A percentile compares a stretch with the other conserved stretches of the same genome.
phyloP scores from a whole-genome alignment of 2,888 invertebrate species.

The Lymantria dispar region DNA sequence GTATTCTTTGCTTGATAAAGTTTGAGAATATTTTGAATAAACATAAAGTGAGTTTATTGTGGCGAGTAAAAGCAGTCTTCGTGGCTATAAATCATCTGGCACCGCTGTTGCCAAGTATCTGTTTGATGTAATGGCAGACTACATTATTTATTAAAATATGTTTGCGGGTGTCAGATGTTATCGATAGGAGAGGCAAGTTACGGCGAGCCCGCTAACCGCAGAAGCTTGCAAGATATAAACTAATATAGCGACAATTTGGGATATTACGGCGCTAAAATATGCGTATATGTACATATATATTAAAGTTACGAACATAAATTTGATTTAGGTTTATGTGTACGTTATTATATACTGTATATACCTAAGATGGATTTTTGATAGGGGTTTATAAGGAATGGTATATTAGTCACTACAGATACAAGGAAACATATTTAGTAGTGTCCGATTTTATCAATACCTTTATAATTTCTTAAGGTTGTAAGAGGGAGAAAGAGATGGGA shows the following conservation, averaged over 20 bases:
- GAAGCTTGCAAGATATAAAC: conserved; percentile 18
- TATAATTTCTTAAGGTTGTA: too few relatives aligned
- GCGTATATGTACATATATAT: neutral
- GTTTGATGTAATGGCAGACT: conserved; percentile 58
- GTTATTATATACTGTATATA: too few relatives aligned
- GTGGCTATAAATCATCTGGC: conserved; percentile 51
- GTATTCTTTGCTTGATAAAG: conserved; percentile 25
- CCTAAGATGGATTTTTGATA: too few relatives aligned
- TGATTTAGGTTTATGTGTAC: too few relatives aligned
- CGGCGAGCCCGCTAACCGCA: conserved; percentile 18
- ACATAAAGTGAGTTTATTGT: conserved; percentile 50
- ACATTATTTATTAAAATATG: conserved; percentile 57
- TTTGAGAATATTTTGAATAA: conserved; percentile 32
- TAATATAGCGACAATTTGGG: conserved; percentile 20
- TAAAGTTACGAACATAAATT: neutral
- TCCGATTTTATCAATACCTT: too few relatives aligned
- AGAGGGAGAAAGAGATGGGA: too few relatives aligned
- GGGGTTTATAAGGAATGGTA: too few relatives aligned
- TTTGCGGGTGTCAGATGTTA: conserved; percentile 38
- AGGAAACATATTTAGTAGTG: too few relatives aligned
- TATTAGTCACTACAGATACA: too few relatives aligned
- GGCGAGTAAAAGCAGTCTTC: conserved; percentile 17
- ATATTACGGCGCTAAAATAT: neutral
- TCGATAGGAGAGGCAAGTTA: conserved; percentile 28
- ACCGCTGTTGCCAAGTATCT: conserved; percentile 61